These are phyloP conservation scores for Aphelinus certus DNA, from an alignment of 1,140 invertebrate species.

Conservation along the genomic window DNA sequence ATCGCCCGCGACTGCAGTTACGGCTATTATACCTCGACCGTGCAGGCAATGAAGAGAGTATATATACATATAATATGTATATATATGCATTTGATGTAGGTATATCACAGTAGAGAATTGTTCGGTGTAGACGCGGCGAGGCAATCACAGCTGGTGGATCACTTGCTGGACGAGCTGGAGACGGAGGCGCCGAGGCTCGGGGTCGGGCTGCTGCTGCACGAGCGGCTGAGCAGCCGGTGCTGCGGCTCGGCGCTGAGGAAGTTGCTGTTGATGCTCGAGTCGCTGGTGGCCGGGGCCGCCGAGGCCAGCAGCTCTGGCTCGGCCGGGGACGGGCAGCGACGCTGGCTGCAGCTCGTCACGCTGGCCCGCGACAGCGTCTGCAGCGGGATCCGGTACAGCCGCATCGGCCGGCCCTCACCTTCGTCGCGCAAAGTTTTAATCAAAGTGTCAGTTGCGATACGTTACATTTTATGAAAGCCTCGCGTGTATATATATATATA, in stretches of 20 bases:
- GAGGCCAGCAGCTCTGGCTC: slow-evolving; percentile 45
- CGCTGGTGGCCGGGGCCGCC: background rate
- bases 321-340: slow-evolving; percentile 50
- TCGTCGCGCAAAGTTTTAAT: background rate
- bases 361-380: slow-evolving; percentile 56
- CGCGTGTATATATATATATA: too few relatives aligned
- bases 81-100: background rate
- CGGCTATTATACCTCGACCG: background rate
- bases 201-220: slow-evolving; percentile 67
- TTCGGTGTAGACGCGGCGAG: background rate
- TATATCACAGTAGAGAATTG: background rate
- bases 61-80: background rate
- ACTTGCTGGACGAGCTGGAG: slow-evolving; percentile 48
- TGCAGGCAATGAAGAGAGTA: background rate
- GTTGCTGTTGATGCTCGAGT: slow-evolving; percentile 40
- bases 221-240: slow-evolving; percentile 60
- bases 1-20: background rate
- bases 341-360: slow-evolving; percentile 46
- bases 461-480: too few relatives aligned
- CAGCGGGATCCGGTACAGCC: slow-evolving; percentile 68
- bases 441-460: too few relatives aligned
- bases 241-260: slow-evolving; percentile 55
- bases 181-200: slow-evolving; percentile 49
- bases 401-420: slow-evolving; percentile 62
- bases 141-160: background rate